Conservation (phyloP, 2,113 vertebrate species). For the Atlantisia rogersi region DNA sequence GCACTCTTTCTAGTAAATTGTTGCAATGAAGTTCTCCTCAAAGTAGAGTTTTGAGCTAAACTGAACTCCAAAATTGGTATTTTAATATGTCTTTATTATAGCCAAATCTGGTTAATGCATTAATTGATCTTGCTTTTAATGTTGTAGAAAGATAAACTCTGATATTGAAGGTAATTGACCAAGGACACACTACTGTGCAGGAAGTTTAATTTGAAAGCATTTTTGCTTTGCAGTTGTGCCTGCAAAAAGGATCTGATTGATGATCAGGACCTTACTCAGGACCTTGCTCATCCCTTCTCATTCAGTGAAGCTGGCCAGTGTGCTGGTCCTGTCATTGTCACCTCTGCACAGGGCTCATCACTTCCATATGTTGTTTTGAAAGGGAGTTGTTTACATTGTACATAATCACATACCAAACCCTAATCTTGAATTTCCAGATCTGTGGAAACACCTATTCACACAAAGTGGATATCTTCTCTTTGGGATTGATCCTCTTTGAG, state of each 20-base stretch:
- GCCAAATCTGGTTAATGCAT: neutral
- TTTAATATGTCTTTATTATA: neutral
- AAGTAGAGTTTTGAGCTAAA: neutral
- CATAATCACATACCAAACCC: neutral
- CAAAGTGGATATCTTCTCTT: slow-evolving; percentile 98
- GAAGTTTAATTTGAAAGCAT: neutral
- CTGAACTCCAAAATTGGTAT: neutral
- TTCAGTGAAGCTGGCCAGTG: neutral
- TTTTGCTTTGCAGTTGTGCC: neutral
- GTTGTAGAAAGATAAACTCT: neutral
- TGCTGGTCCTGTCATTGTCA: neutral
- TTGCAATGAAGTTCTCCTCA: neutral
- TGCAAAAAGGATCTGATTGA: neutral
- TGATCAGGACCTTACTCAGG: neutral
- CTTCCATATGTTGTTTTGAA: neutral
- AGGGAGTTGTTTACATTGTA: neutral
- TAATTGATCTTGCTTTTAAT: neutral
- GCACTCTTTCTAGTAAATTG: neutral
- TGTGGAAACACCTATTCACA: slow-evolving; percentile 96
- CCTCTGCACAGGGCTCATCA: neutral
- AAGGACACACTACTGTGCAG: neutral
- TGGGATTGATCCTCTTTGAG: slow-evolving; percentile 97
- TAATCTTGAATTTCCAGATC: slow-evolving; percentile 79
- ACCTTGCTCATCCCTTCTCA: neutral
- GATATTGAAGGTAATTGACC: neutral